Evolutionary conservation across 2,113 vertebrate genomes (phyloP).

Genomic region (Pteropus alecto): DNA sequence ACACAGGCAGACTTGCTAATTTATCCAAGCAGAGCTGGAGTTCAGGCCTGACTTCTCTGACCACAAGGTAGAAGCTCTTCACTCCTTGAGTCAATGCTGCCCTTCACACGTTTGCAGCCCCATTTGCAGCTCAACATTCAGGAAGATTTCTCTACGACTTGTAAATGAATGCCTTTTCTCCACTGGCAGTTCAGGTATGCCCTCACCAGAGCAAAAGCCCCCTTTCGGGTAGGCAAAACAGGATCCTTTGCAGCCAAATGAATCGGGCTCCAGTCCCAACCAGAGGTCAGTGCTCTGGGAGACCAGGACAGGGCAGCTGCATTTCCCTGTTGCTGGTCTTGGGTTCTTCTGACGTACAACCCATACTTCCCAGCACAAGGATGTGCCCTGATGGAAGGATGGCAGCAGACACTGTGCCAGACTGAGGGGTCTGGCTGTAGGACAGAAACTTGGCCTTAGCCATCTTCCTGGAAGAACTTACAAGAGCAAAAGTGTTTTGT

Average conservation of each 20-base stretch:
- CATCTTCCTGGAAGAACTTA: background rate
- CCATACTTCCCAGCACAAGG: fast-evolving
- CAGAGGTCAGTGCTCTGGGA: background rate
- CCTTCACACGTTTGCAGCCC: background rate
- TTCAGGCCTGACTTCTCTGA: background rate
- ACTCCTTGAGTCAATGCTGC: background rate
- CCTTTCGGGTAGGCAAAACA: fast-evolving
- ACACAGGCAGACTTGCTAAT: background rate
- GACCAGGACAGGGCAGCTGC: background rate
- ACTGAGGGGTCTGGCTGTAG: background rate
- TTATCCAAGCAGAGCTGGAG: background rate
- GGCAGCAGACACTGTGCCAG: background rate
- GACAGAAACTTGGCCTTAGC: background rate
- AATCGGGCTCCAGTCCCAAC: too few relatives aligned
- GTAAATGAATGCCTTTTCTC: background rate
- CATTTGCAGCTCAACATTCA: fast-evolving
- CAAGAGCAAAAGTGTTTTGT: background rate
- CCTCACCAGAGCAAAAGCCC: background rate
- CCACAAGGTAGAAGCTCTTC: background rate
- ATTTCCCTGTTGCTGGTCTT: background rate
- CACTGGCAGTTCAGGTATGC: background rate
- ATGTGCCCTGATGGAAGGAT: background rate
- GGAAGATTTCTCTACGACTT: background rate
- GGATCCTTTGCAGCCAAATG: background rate
- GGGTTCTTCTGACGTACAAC: background rate